Conservation (phyloP, 2,113 vertebrate genomes). For the Poecile atricapillus region DNA sequence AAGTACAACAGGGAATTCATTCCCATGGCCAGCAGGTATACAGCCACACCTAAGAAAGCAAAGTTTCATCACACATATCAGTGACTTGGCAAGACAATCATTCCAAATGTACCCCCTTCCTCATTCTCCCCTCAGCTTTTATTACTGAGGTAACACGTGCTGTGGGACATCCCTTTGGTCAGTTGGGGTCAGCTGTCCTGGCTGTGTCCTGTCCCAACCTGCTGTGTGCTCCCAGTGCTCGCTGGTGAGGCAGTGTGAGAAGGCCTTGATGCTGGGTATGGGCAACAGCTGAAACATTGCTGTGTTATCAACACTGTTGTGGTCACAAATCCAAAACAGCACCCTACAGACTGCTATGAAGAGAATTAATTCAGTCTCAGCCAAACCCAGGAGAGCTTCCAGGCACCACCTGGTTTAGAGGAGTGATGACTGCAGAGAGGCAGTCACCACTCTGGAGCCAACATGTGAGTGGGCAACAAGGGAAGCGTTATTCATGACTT, state of each 20-base stretch:
- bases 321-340: neutral
- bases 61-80: rapidly evolving
- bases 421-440: neutral
- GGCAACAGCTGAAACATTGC: neutral
- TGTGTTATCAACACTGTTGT: neutral
- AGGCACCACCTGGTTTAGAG: neutral
- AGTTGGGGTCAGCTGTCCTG: neutral
- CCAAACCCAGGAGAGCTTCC: neutral
- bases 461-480: rapidly evolving
- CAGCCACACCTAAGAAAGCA: neutral
- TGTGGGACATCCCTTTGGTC: neutral
- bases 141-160: rapidly evolving
- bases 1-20: neutral
- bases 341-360: neutral
- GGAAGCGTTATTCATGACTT: neutral
- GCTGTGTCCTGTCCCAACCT: neutral
- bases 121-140: neutral
- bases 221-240: neutral
- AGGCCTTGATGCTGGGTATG: neutral
- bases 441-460: neutral
- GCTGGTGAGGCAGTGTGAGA: rapidly evolving
- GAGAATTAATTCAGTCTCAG: neutral
- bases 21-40: neutral
- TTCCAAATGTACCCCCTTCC: rapidly evolving
- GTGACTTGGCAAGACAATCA: neutral